Percentiles rank a stretch among this genome's conserved stretches.
Evolutionary conservation across 53 echinoderm and acorn worm species (phyloP).

Genomic region (Astropecten irregularis): DNA sequence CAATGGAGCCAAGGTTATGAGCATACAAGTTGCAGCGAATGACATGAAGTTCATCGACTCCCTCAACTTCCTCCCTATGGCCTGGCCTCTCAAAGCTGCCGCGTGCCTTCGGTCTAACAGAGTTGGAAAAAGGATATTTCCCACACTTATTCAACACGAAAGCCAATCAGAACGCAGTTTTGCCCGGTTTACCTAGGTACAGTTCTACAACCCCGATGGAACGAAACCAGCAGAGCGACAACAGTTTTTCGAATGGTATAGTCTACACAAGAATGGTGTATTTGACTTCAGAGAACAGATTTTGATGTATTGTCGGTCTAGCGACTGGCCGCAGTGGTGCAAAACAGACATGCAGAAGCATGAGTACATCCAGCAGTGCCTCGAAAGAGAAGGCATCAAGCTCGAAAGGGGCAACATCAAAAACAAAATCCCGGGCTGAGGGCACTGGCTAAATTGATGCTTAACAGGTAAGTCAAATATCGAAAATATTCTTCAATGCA

Average conservation of each 20-base stretch:
- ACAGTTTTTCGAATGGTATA: not conserved
- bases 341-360: conserved; percentile 14
- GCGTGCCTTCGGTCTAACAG: conserved; percentile 12
- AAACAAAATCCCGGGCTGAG: conserved; percentile 21
- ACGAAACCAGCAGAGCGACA: not conserved
- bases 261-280: not conserved
- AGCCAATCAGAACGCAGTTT: not conserved
- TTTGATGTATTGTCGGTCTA: conserved; percentile 44
- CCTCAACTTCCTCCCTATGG: conserved; percentile 35
- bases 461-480: conserved; percentile 30
- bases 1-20: conserved; percentile 37
- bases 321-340: conserved; percentile 26
- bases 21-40: not conserved
- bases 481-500: too few relatives aligned
- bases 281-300: conserved; percentile 29
- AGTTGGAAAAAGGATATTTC: conserved; percentile 47
- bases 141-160: conserved; percentile 41
- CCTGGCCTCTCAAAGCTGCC: conserved; percentile 29
- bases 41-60: conserved; percentile 10
- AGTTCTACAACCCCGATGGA: conserved; percentile 19
- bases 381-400: conserved; percentile 25
- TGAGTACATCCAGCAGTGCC: conserved; percentile 11
- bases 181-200: not conserved
- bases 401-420: not conserved
- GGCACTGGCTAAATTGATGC: not conserved